These are phyloP conservation scores for Latrodectus geometricus DNA, from an alignment of 1,140 invertebrate species.

Conservation along the genomic window DNA sequence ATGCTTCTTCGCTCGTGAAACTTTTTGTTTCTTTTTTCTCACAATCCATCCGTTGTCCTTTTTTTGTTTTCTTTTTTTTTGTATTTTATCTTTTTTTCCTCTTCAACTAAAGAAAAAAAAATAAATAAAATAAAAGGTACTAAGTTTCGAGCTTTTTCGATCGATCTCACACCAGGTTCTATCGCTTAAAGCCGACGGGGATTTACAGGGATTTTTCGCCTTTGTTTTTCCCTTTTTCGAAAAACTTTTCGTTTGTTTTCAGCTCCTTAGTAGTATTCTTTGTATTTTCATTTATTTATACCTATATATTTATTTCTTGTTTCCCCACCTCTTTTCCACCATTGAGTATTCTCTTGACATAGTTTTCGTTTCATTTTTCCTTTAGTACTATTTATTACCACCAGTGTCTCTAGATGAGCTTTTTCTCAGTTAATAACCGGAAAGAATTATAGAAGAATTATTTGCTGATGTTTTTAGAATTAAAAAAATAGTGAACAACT, in stretches of 20 bases:
- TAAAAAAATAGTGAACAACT: too few relatives aligned
- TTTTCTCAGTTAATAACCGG: background rate
- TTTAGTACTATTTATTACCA: background rate
- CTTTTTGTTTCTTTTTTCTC: conserved; percentile 11
- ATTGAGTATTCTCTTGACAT: background rate
- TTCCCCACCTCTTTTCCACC: background rate
- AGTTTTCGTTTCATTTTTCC: conserved; percentile 9
- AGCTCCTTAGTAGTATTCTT: background rate
- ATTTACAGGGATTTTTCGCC: conserved; percentile 54
- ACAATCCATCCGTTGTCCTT: background rate
- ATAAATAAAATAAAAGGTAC: conserved; percentile 18
- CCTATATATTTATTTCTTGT: too few relatives aligned
- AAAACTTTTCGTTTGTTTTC: conserved; percentile 28
- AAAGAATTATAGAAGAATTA: background rate
- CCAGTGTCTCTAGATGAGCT: background rate
- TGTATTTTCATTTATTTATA: background rate
- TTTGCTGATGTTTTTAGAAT: too few relatives aligned
- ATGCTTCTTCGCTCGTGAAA: background rate
- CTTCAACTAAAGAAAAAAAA: background rate
- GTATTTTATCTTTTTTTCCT: conserved; percentile 4
- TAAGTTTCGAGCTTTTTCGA: conserved; percentile 14
- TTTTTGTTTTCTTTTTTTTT: background rate
- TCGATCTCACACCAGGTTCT: conserved; percentile 26
- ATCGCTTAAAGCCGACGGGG: conserved; percentile 48
- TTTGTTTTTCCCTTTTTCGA: conserved; percentile 42